Percentiles rank a stretch among this genome's conserved stretches.
Conservation (phyloP, 2,113 vertebrate genomes). For the Pluvianellus socialis region DNA sequence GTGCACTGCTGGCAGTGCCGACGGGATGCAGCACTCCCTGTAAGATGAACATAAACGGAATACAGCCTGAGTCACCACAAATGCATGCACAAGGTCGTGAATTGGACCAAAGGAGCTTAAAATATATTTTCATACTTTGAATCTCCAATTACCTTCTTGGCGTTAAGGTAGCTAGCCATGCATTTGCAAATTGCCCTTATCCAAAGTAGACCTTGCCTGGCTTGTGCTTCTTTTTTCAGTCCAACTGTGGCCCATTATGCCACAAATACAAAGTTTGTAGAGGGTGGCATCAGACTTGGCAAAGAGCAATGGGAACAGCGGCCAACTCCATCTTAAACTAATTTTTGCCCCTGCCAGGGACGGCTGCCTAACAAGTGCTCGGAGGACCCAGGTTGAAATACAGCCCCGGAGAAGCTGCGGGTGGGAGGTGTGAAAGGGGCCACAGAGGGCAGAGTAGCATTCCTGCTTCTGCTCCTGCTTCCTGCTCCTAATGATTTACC, state of each 20-base stretch:
- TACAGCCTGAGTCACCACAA: neutral
- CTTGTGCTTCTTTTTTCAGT: neutral
- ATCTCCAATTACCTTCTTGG: neutral
- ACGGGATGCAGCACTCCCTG: accelerated
- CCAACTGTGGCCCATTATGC: neutral
- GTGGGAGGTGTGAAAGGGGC: neutral
- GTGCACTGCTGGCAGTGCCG: neutral
- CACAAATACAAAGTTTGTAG: slow-evolving; percentile 1
- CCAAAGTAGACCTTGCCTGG: neutral
- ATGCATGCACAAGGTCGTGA: neutral
- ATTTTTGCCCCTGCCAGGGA: neutral
- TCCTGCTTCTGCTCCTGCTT: neutral
- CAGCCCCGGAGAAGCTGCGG: neutral
- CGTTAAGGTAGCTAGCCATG: neutral
- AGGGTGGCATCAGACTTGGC: neutral
- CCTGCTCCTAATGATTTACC: neutral
- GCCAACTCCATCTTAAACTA: neutral
- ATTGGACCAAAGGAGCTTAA: neutral
- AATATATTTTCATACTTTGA: neutral
- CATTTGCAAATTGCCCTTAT: neutral
- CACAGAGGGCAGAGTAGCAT: neutral
- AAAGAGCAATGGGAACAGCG: neutral
- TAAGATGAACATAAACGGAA: accelerated
- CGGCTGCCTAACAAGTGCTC: neutral
- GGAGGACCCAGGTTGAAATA: neutral